A percentile compares a stretch with the other conserved stretches of the same genome.
These are phyloP conservation scores for Rhinatrema bivittatum DNA, from an alignment of 2,797 vertebrate genomes.

Conservation along the genomic window DNA sequence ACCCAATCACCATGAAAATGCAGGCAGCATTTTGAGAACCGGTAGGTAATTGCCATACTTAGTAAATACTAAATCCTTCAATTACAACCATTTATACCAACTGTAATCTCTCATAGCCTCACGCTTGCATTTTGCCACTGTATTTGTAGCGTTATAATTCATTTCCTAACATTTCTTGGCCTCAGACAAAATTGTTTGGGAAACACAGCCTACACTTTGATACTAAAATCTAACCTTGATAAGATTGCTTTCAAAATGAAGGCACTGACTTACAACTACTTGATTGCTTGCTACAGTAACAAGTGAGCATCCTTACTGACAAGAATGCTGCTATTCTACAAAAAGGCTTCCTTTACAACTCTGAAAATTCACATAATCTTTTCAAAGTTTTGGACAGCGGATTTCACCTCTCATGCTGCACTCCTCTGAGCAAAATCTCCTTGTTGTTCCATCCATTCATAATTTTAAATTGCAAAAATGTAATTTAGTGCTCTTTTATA, in stretches of 20 bases:
- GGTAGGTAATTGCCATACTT: constrained; percentile 43
- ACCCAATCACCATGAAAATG: constrained; percentile 47
- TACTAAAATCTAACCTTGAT: constrained; percentile 1
- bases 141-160: constrained; percentile 1
- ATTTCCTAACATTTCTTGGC: too few species aligned
- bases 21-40: constrained; percentile 40
- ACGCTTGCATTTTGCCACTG: too few species aligned
- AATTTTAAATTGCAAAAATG: too few species aligned
- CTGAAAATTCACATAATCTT: too few species aligned
- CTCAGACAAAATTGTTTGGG: not conserved
- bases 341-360: not conserved
- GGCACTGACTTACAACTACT: constrained; percentile 1
- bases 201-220: not conserved
- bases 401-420: too few species aligned
- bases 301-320: not conserved
- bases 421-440: too few species aligned
- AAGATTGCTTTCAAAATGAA: not conserved
- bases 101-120: constrained; percentile 17
- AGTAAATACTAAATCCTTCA: constrained; percentile 37
- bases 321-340: not conserved
- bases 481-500: too few species aligned
- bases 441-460: too few species aligned
- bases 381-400: too few species aligned
- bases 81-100: constrained; percentile 25
- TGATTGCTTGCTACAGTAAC: too few species aligned